A percentile compares a stretch with the other conserved stretches of the same genome.
These are phyloP conservation scores for Aplysina aerophoba DNA, from an alignment of 37 sponge, comb jelly and placozoan genomes.

Conservation along the genomic window DNA sequence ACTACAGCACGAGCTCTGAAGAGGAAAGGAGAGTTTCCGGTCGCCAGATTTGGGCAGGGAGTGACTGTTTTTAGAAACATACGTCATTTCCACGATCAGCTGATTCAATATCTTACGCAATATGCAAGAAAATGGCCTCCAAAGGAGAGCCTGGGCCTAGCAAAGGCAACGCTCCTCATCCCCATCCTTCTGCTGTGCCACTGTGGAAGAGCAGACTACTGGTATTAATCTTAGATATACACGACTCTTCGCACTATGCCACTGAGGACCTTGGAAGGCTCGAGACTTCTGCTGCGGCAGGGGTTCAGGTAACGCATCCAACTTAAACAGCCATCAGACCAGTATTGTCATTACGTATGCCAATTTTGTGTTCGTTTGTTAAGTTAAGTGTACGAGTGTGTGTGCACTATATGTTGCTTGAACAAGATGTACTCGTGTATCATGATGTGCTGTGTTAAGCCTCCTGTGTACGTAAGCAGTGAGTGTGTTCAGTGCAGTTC, in stretches of 20 bases:
- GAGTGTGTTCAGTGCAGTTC: background rate
- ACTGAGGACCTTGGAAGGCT: too few relatives aligned
- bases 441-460: too few relatives aligned
- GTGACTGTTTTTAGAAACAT: slow-evolving; percentile 14
- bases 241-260: background rate
- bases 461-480: background rate
- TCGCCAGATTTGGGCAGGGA: background rate
- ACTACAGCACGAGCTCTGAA: background rate
- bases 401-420: too few relatives aligned
- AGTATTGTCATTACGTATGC: too few relatives aligned
- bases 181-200: background rate
- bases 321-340: too few relatives aligned
- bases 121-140: slow-evolving; percentile 18
- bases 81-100: slow-evolving; percentile 3
- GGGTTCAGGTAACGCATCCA: too few relatives aligned
- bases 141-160: background rate
- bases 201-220: slow-evolving; percentile 25
- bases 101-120: background rate
- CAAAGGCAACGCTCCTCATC: background rate
- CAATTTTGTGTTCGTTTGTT: too few relatives aligned
- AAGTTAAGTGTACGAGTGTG: too few relatives aligned
- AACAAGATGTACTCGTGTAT: too few relatives aligned
- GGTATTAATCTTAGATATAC: background rate
- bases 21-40: slow-evolving; percentile 7
- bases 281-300: too few relatives aligned